Evolutionary conservation across 2,797 vertebrate genomes (phyloP), one percentile per base, ranked within the genome.

Genomic region (Macrochelys suwanniensis): DNA sequence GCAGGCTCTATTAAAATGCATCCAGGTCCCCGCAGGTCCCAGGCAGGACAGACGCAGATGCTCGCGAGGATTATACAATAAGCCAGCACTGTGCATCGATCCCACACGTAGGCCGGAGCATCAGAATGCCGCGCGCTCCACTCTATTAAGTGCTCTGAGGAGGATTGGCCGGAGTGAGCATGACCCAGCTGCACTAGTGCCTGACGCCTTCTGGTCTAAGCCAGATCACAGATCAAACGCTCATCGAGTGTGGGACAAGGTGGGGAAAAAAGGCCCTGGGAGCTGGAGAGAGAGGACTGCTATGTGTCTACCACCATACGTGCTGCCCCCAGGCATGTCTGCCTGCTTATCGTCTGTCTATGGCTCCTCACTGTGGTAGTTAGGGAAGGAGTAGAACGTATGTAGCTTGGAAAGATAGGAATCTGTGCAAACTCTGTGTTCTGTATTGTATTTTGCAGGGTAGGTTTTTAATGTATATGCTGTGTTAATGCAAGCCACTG

Each of bases 1-100:
- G 1, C 9, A 42, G 2, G 89, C 87, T 92, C 95, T 56, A 92
- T 96, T 94, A 90, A 94, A 78, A 95, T 87, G 91, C 95, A 89
- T 49, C 94, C 93, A 81, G 53, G 92, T 80, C 95, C 91, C 91
- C 0, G 74, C 95, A 11, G 97, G 95, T 84, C 91, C 42, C 1
- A 0, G 90, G 90, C 93, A 93, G 97, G 93, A 89, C 95, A 92
- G 84, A 7, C n/a, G 89, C 5, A 47, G 68, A 4, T 1, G 86
- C 79, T 92, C 47, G 1, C 1, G 31, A 33, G 87, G 54, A 33
- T 59, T 47, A 80, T 81, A 2, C 31, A 10, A 8, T 1, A 19
- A 82, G 47, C 65, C 1, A 1, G 42, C 9, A 1, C 89, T 84
- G 28, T 53, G 59, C 79, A 0, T 2, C 2, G 88, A 49, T 77